Conservation (phyloP, 2,888 invertebrate genomes). For the Drosophila meridionalis region DNA sequence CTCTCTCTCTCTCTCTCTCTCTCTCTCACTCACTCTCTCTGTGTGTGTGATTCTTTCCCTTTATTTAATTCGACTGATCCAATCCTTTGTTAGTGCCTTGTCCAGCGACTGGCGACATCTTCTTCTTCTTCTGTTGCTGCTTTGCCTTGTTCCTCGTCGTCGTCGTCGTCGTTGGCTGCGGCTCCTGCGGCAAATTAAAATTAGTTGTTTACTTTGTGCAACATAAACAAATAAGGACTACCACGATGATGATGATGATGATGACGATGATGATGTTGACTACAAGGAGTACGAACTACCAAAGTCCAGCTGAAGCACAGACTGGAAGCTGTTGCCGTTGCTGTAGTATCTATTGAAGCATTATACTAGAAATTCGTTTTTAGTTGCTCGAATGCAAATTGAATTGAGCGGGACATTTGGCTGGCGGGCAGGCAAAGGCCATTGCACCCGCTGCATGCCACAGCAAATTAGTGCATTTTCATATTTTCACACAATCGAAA, state of each 20-base stretch:
- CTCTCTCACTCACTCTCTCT: background rate
- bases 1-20: too few species aligned
- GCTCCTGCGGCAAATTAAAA: slow-evolving; percentile 80
- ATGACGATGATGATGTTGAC: slow-evolving; percentile 24
- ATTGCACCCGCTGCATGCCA: slow-evolving; percentile 17
- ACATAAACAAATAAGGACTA: slow-evolving; percentile 78
- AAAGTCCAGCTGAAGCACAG: slow-evolving; percentile 15
- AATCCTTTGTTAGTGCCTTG: slow-evolving; percentile 50
- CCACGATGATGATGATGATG: slow-evolving; percentile 33
- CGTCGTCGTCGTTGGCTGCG: slow-evolving; percentile 61
- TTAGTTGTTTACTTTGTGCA: slow-evolving; percentile 80
- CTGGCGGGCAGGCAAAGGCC: slow-evolving; percentile 17
- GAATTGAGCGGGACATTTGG: slow-evolving; percentile 50
- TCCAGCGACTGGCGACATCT: slow-evolving; percentile 43
- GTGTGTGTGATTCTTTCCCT: slow-evolving; percentile 51
- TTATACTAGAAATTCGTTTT: slow-evolving; percentile 61
- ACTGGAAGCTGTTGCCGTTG: slow-evolving; percentile 13
- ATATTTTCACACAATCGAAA: slow-evolving; percentile 9
- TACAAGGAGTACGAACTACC: slow-evolving; percentile 2
- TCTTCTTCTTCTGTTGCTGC: slow-evolving; percentile 23
- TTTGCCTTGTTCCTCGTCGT: slow-evolving; percentile 16
- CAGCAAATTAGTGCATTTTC: slow-evolving; percentile 35
- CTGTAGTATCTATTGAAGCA: slow-evolving; percentile 56
- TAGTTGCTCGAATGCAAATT: slow-evolving; percentile 66
- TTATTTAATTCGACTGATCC: slow-evolving; percentile 66